Conservation (phyloP, 2,888 invertebrate genomes). For the Trichopoda pennipes region DNA sequence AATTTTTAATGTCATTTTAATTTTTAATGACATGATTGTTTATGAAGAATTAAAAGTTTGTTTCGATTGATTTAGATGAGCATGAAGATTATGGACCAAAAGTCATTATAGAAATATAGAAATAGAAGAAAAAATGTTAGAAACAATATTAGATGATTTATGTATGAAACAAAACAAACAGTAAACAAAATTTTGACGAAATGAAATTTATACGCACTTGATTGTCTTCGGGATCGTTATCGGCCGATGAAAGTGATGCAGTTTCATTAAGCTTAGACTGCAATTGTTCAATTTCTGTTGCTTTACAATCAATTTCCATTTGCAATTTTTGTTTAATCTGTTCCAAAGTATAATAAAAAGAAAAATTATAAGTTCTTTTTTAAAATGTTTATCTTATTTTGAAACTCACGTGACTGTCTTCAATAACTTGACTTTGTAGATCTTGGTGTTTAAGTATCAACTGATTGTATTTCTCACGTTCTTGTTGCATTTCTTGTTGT, state of each 20-base stretch:
- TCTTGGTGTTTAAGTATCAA: slow-evolving; percentile 93
- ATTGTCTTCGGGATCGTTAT: slow-evolving; percentile 89
- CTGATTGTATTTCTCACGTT: slow-evolving; percentile 96
- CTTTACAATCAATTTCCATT: slow-evolving; percentile 98
- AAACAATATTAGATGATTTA: slow-evolving; percentile 47
- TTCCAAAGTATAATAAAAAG: not conserved
- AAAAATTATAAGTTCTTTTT: not conserved
- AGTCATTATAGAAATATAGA: slow-evolving; percentile 54
- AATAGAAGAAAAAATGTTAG: slow-evolving; percentile 51
- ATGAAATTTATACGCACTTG: slow-evolving; percentile 77
- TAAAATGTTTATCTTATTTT: slow-evolving; percentile 14
- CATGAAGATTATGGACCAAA: slow-evolving; percentile 45
- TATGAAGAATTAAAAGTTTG: slow-evolving; percentile 16
- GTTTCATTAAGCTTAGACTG: slow-evolving; percentile 94
- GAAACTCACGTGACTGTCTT: slow-evolving; percentile 86
- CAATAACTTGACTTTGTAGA: slow-evolving; percentile 89
- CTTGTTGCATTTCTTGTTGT: slow-evolving; percentile 95
- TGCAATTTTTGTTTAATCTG: slow-evolving; percentile 87
- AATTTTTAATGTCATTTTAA: not conserved
- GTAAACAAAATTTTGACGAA: not conserved
- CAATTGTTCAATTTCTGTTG: slow-evolving; percentile 96
- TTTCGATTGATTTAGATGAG: slow-evolving; percentile 38
- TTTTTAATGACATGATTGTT: slow-evolving; percentile 41
- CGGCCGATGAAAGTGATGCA: slow-evolving; percentile 94
- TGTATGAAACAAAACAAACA: slow-evolving; percentile 32